A percentile compares a stretch with the other conserved stretches of the same genome.
These are phyloP conservation scores for Samia ricini DNA, from an alignment of 1,140 invertebrate genomes.

Conservation along the genomic window DNA sequence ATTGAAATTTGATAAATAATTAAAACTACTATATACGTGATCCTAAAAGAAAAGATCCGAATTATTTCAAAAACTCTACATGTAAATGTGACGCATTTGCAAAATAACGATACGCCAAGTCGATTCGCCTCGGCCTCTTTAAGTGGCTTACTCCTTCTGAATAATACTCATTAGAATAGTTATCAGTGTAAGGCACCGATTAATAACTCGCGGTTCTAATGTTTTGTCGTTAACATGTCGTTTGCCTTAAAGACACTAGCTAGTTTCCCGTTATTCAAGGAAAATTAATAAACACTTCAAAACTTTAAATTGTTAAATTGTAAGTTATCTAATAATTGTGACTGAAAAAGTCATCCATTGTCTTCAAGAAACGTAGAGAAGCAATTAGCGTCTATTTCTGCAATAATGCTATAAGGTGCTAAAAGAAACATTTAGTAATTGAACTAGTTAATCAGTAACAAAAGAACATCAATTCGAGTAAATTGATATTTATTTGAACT, in stretches of 20 bases:
- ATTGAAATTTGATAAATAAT: too few relatives aligned
- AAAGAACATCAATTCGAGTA: too few relatives aligned
- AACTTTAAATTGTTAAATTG: too few relatives aligned
- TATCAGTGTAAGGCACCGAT: constrained; percentile 68
- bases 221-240: constrained; percentile 65
- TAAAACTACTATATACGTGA: background rate
- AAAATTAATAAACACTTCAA: constrained; percentile 33
- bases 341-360: too few relatives aligned
- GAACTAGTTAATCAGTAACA: constrained; percentile 17
- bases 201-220: constrained; percentile 63
- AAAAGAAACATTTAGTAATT: too few relatives aligned
- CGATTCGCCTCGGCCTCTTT: constrained; percentile 66
- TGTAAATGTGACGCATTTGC: constrained; percentile 9
- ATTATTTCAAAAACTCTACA: constrained; percentile 21
- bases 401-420: too few relatives aligned
- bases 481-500: too few relatives aligned
- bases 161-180: constrained; percentile 71
- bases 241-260: constrained; percentile 59
- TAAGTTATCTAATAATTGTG: too few relatives aligned
- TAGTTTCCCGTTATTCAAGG: constrained; percentile 46
- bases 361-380: too few relatives aligned
- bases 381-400: too few relatives aligned
- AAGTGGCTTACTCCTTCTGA: constrained; percentile 45
- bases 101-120: constrained; percentile 24
- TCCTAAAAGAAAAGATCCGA: background rate